phyloP scores from a whole-genome alignment of 1,140 invertebrate genomes.

The Sitobion miscanthi region DNA sequence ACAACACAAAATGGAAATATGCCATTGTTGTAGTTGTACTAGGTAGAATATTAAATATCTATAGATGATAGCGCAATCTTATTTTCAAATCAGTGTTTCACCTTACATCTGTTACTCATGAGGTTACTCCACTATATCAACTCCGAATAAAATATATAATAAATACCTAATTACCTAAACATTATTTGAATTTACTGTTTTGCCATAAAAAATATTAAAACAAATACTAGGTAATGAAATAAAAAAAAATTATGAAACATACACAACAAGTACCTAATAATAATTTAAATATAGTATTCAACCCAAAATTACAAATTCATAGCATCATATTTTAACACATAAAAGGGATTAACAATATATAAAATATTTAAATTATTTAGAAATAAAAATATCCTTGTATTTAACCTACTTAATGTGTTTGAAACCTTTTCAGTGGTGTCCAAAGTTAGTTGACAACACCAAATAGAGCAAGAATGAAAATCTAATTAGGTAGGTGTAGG shows the following conservation, averaged over 20 bases:
- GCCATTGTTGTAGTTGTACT: neutral
- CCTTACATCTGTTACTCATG: neutral
- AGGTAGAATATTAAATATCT: neutral
- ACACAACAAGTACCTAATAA: neutral
- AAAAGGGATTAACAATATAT: neutral
- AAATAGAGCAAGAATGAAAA: conserved; percentile 55
- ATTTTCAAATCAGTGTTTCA: neutral
- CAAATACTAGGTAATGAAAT: neutral
- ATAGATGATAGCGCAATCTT: neutral
- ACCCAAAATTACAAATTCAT: neutral
- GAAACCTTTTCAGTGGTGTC: conserved; percentile 40
- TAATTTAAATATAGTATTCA: neutral
- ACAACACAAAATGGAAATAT: neutral
- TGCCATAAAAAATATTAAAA: neutral
- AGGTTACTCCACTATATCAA: neutral
- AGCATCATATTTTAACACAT: neutral
- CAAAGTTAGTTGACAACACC: conserved; percentile 54
- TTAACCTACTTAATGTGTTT: conserved; percentile 49
- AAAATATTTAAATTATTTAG: conserved; percentile 4
- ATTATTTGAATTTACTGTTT: neutral
- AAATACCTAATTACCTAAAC: too few species aligned
- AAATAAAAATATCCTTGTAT: conserved; percentile 34
- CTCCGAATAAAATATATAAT: neutral
- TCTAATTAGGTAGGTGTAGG: conserved; percentile 56
- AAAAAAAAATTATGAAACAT: neutral